A percentile compares a stretch with the other conserved stretches of the same genome.
These are phyloP conservation scores for Aricia agestis DNA, from an alignment of 1,140 invertebrate genomes.

Conservation along the genomic window DNA sequence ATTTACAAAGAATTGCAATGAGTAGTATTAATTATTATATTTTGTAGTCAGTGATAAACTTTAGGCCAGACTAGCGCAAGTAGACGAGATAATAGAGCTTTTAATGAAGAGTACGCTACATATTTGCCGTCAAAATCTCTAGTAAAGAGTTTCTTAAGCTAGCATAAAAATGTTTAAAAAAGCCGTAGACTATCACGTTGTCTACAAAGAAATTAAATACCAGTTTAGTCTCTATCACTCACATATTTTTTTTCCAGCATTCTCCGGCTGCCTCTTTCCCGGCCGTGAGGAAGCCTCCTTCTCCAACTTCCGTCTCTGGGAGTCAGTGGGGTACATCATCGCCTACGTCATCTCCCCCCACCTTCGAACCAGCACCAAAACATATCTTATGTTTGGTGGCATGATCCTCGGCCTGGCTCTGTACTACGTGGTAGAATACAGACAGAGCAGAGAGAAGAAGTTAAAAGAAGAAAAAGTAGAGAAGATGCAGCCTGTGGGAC, in stretches of 20 bases:
- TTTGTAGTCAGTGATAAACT: too few species aligned
- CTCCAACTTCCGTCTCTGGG: slow-evolving; percentile 94
- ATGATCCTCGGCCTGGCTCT: slow-evolving; percentile 84
- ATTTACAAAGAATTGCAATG: too few species aligned
- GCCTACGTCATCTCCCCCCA: slow-evolving; percentile 88
- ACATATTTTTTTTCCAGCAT: slow-evolving; percentile 79
- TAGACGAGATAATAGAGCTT: too few species aligned
- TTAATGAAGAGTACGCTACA: too few species aligned
- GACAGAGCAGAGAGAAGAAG: slow-evolving; percentile 46
- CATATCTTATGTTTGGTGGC: slow-evolving; percentile 84
- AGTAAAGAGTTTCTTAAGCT: too few species aligned
- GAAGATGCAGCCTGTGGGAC: slow-evolving; percentile 39
- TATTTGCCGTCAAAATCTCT: too few species aligned
- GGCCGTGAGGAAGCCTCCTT: slow-evolving; percentile 93
- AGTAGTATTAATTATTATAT: too few species aligned
- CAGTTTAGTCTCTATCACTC: too few species aligned
- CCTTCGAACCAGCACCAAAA: slow-evolving; percentile 85
- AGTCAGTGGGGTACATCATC: slow-evolving; percentile 92
- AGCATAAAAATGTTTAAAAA: too few species aligned
- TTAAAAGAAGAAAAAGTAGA: slow-evolving; percentile 29
- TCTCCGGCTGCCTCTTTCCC: slow-evolving; percentile 91
- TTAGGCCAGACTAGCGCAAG: too few species aligned
- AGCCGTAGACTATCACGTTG: too few species aligned
- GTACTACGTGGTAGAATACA: slow-evolving; percentile 75
- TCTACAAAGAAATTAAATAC: too few species aligned